Percentiles rank a stretch among this genome's conserved stretches.
These are phyloP conservation scores for Mionectes macconnelli DNA, from an alignment of 2,113 vertebrate genomes.

Conservation along the genomic window DNA sequence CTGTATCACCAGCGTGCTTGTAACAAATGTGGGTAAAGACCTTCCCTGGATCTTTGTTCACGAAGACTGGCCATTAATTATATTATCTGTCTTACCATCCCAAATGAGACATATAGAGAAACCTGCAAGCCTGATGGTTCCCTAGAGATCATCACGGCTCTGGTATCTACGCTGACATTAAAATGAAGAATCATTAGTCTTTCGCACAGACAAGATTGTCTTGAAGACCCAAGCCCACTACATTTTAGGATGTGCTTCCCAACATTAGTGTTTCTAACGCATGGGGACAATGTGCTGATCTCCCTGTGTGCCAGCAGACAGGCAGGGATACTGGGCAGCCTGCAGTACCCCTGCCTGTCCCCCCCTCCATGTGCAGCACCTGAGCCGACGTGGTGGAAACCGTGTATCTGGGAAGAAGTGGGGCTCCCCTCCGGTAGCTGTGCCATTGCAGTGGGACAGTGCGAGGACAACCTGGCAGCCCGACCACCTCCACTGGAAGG, in stretches of 20 bases:
- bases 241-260: not conserved
- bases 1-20: too few species aligned
- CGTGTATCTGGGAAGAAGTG: rapidly evolving
- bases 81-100: not conserved
- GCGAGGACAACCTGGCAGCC: not conserved
- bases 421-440: not conserved
- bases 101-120: not conserved
- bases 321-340: not conserved
- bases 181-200: not conserved
- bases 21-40: too few species aligned
- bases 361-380: rapidly evolving
- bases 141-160: not conserved
- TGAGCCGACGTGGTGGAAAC: not conserved
- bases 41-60: too few species aligned
- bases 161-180: not conserved
- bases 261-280: rapidly evolving
- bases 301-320: not conserved
- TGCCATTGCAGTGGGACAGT: rapidly evolving
- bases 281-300: rapidly evolving
- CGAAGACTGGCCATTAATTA: too few species aligned
- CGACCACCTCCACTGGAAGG: rapidly evolving
- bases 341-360: not conserved
- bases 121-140: not conserved
- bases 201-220: not conserved
- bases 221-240: not conserved